A percentile compares a stretch with the other conserved stretches of the same genome.
Conservation (phyloP, 2,888 invertebrate species). For the Hedya salicella region DNA sequence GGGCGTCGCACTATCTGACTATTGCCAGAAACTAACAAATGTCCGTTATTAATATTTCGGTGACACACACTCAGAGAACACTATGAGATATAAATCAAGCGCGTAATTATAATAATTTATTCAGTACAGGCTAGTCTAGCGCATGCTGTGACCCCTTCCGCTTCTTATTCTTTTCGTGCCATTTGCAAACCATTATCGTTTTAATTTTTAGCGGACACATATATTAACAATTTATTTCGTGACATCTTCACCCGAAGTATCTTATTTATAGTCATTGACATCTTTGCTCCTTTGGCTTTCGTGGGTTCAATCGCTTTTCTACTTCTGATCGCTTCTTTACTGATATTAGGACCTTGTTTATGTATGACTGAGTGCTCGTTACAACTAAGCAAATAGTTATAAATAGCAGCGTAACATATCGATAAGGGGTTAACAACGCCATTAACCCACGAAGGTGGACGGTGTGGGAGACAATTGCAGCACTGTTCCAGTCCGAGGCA, state of each 20-base stretch:
- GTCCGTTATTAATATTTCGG: constrained; percentile 36
- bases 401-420: constrained; percentile 1
- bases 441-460: constrained; percentile 51
- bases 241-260: constrained; percentile 23
- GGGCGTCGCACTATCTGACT: constrained; percentile 24
- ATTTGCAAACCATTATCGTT: constrained; percentile 30
- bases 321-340: constrained; percentile 1
- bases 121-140: constrained; percentile 14
- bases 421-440: constrained; percentile 53
- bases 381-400: constrained; percentile 19
- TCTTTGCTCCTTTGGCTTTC: neutral
- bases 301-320: constrained; percentile 5
- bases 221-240: constrained; percentile 22
- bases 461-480: constrained; percentile 49
- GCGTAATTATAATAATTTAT: constrained; percentile 38
- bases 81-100: constrained; percentile 32
- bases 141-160: constrained; percentile 30
- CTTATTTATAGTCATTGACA: constrained; percentile 17
- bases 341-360: constrained; percentile 1
- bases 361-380: constrained; percentile 1
- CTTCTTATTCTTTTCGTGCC: constrained; percentile 22
- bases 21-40: constrained; percentile 36
- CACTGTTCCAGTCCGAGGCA: constrained; percentile 50
- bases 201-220: constrained; percentile 26
- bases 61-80: constrained; percentile 25